Conservation (phyloP, 2,888 invertebrate genomes). For the Cerastis leucographa region DNA sequence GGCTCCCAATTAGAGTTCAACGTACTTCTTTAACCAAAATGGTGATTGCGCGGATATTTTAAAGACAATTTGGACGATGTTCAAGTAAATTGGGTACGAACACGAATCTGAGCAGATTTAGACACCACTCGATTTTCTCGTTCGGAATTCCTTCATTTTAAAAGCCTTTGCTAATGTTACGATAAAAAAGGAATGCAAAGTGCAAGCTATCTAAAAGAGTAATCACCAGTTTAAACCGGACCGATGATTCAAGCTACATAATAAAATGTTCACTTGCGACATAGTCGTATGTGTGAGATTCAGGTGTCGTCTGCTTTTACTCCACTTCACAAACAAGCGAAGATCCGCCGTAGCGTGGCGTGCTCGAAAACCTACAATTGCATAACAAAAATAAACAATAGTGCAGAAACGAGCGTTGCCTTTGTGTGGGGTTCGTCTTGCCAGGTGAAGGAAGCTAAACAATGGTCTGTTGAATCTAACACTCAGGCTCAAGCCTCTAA, state of each 20-base stretch:
- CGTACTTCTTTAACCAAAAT: slow-evolving; percentile 56
- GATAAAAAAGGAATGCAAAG: slow-evolving; percentile 10
- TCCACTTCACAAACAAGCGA: slow-evolving; percentile 85
- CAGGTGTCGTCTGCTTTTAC: slow-evolving; percentile 67
- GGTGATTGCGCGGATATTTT: slow-evolving; percentile 59
- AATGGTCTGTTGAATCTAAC: slow-evolving; percentile 85
- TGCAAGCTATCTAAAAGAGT: slow-evolving; percentile 11
- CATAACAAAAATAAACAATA: slow-evolving; percentile 89
- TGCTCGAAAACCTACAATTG: slow-evolving; percentile 88
- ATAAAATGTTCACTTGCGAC: not conserved
- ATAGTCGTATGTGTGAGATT: slow-evolving; percentile 22
- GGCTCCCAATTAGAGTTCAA: slow-evolving; percentile 58
- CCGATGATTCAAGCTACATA: slow-evolving; percentile 1
- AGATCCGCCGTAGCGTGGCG: slow-evolving; percentile 79
- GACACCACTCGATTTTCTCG: slow-evolving; percentile 37
- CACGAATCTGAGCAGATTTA: slow-evolving; percentile 42
- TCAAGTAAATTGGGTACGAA: slow-evolving; percentile 56
- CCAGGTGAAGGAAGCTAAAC: slow-evolving; percentile 89
- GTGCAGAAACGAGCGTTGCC: slow-evolving; percentile 85
- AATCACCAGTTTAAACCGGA: slow-evolving; percentile 25
- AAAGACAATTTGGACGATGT: slow-evolving; percentile 55
- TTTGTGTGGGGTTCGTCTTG: slow-evolving; percentile 88
- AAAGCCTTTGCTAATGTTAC: slow-evolving; percentile 11
- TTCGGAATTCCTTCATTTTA: slow-evolving; percentile 24
- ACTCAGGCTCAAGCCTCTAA: slow-evolving; percentile 85